Percentiles rank a stretch among this genome's conserved stretches.
Conservation (phyloP, 1,140 invertebrate species). For the Atta texana region DNA sequence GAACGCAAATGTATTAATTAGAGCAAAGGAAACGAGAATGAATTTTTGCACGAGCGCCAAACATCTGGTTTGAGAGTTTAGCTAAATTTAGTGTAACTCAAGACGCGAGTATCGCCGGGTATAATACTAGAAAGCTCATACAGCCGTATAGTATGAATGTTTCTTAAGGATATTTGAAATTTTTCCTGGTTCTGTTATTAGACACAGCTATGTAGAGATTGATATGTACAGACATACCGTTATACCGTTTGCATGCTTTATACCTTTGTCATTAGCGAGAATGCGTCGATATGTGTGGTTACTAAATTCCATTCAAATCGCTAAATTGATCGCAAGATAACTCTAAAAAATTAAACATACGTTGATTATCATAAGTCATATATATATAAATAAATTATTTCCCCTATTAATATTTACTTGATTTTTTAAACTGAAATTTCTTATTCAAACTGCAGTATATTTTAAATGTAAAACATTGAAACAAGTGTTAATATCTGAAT, state of each 20-base stretch:
- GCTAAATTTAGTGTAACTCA: slow-evolving; percentile 10
- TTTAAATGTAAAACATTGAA: background rate
- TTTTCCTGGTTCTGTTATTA: slow-evolving; percentile 24
- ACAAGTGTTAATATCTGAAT: background rate
- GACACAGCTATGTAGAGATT: background rate
- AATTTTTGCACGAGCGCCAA: slow-evolving; percentile 17
- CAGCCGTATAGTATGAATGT: background rate
- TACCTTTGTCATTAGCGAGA: slow-evolving; percentile 36
- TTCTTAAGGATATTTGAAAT: slow-evolving; percentile 20
- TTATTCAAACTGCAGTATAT: background rate
- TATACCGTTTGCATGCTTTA: background rate
- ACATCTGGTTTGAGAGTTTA: background rate
- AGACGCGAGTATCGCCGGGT: background rate
- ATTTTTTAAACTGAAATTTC: background rate
- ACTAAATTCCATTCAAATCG: slow-evolving; percentile 9
- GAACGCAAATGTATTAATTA: slow-evolving; percentile 15
- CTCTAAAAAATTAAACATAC: background rate
- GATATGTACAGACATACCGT: background rate
- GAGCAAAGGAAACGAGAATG: slow-evolving; percentile 27
- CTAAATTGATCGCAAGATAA: slow-evolving; percentile 2
- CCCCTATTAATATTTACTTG: background rate
- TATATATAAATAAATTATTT: background rate
- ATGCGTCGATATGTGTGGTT: slow-evolving; percentile 18
- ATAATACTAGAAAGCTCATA: slow-evolving; percentile 7
- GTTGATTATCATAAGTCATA: background rate